Percentiles rank a stretch among this genome's conserved stretches.
phyloP scores from a whole-genome alignment of 2,888 invertebrate genomes.

The Cosmopolites sordidus region DNA sequence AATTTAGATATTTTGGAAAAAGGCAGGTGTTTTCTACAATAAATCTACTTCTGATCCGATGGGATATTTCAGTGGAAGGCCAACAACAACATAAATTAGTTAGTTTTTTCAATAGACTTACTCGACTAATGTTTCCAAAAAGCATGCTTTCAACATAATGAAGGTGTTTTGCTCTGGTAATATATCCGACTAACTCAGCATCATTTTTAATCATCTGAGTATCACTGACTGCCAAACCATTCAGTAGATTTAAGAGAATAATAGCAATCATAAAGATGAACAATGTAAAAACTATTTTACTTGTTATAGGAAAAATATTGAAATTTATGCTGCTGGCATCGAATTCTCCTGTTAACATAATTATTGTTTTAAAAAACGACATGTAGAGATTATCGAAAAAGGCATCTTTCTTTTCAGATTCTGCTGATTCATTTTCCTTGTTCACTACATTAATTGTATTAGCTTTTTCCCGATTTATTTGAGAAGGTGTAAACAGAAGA shows the following conservation, averaged over 20 bases:
- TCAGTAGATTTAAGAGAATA: constrained; percentile 75
- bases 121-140: constrained; percentile 54
- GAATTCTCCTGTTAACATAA: constrained; percentile 84
- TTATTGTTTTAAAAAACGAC: constrained; percentile 76
- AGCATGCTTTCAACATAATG: constrained; percentile 51
- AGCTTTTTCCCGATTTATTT: too few relatives aligned
- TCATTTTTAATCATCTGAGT: constrained; percentile 72
- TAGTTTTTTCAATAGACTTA: constrained; percentile 26
- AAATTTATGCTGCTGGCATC: constrained; percentile 75
- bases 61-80: constrained; percentile 49
- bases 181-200: constrained; percentile 72
- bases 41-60: constrained; percentile 47
- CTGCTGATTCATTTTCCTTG: too few relatives aligned
- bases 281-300: constrained; percentile 70
- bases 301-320: constrained; percentile 58
- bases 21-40: constrained; percentile 59
- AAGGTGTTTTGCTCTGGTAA: constrained; percentile 48
- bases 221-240: constrained; percentile 81
- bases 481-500: constrained; percentile 59
- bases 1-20: constrained; percentile 62
- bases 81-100: constrained; percentile 51
- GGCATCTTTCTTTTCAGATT: constrained; percentile 46
- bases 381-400: constrained; percentile 63
- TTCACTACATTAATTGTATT: too few relatives aligned
- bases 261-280: constrained; percentile 82